A percentile compares a stretch with the other conserved stretches of the same genome.
Evolutionary conservation across 1,140 invertebrate genomes (phyloP).

Genomic region (Maniola jurtina): DNA sequence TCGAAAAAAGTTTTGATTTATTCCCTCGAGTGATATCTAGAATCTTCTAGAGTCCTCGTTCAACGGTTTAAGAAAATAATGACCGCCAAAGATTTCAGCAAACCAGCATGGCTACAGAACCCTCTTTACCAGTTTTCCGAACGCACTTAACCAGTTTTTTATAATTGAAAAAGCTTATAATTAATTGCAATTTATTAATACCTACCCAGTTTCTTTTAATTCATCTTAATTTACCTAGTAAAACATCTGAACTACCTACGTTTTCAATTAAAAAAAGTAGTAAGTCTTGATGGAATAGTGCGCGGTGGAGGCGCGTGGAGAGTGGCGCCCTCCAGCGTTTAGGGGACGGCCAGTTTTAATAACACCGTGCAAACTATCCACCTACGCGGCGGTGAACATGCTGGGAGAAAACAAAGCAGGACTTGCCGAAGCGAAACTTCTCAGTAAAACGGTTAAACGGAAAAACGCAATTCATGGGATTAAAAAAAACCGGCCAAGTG

Average conservation of each 20-base stretch:
- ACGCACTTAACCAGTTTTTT: no score
- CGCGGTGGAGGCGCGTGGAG: neutral
- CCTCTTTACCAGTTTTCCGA: no score
- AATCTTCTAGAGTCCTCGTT: no score
- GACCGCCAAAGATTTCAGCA: no score
- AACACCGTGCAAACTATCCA: constrained; percentile 14
- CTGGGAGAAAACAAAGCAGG: neutral
- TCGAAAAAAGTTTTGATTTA: no score
- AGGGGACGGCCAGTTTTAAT: constrained; percentile 19
- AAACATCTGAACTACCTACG: neutral
- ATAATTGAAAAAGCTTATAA: no score
- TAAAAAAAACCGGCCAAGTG: no score
- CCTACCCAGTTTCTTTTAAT: no score
- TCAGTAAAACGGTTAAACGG: neutral
- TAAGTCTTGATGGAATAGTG: constrained; percentile 1
- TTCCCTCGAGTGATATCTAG: no score
- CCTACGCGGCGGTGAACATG: neutral
- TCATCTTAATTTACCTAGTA: constrained; percentile 1
- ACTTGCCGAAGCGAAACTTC: neutral
- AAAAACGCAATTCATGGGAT: no score
- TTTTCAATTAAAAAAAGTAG: constrained; percentile 11
- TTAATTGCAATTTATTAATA: neutral
- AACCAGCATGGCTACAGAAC: no score
- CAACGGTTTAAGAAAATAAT: no score
- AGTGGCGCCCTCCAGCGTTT: constrained; percentile 17